Evolutionary conservation across 2,888 invertebrate genomes (phyloP), one percentile per base, ranked within the genome.

Genomic region (Cetonia aurata): DNA sequence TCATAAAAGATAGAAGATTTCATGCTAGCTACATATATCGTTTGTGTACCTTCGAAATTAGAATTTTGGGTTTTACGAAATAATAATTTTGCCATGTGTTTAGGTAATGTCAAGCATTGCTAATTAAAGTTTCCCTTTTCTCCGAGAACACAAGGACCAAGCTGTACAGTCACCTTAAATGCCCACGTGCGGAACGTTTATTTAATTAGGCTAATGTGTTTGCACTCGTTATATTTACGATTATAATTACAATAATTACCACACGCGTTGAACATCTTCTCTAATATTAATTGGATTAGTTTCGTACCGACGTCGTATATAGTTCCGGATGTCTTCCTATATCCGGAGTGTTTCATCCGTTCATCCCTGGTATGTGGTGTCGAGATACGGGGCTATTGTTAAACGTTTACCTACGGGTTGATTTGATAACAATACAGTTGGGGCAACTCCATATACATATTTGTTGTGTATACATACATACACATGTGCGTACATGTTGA

Each of bases 371-470:
- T 42, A 17, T 57, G 37, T 37, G 57, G 41, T 19, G 13, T 41
- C 17, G 57, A 57, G 57, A 57, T 41, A 57, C 41, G 37, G 37
- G 15, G 17, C 42, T 13, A 57, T 57, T 57, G 42, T 57, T 57
- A 19, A 13, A 37, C 41, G 17, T 13, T 9, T 48, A 48, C 48
- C 15, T 48, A 15, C 57, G 31, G 15, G 66, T 41, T 19, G 66
- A 66, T 52, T 66, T 66, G 52, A 37, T 50, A 66, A 66, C 66
- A 52, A 52, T 52, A 66, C 41, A 42, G 15, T 19, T 57, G 15
- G 42, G 42, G 41, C 42, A 19, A 37, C 41, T 37, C 37, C 37
- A 8, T 37, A 8, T 55, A 37, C 25, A 55, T 19, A 25, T 33
- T 17, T 25, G 55, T 55, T 55, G n/a, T 55, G 55, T 55, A 25